Evolutionary conservation across 2,888 invertebrate species (phyloP).

Genomic region (Pachliopta kotzebuea): DNA sequence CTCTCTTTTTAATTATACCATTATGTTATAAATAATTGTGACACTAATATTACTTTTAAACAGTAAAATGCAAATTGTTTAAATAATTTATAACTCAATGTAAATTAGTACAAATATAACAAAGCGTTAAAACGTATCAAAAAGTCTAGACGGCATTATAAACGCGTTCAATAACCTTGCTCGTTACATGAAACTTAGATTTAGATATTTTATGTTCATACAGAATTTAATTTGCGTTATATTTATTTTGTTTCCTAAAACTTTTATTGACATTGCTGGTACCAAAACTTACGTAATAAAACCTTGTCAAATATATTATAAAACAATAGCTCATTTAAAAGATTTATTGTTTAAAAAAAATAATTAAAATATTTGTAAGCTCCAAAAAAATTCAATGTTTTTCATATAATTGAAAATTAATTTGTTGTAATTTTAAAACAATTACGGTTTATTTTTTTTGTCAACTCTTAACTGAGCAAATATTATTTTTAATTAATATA

Average conservation of each 20-base stretch:
- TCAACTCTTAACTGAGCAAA: neutral
- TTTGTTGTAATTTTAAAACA: neutral
- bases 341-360: no score
- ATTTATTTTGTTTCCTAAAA: no score
- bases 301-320: no score
- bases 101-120: neutral
- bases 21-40: neutral
- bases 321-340: no score
- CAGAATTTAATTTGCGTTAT: neutral
- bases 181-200: neutral
- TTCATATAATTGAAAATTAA: neutral
- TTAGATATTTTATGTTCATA: neutral
- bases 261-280: no score
- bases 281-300: no score
- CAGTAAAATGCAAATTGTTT: neutral
- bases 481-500: no score
- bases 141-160: neutral
- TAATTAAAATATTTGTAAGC: no score
- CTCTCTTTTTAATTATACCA: no score
- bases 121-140: constrained; percentile 1
- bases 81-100: neutral
- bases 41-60: neutral
- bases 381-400: no score
- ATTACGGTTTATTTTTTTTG: neutral
- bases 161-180: neutral